phyloP scores from a whole-genome alignment of 2,888 invertebrate genomes.

The Cryptus armator region DNA sequence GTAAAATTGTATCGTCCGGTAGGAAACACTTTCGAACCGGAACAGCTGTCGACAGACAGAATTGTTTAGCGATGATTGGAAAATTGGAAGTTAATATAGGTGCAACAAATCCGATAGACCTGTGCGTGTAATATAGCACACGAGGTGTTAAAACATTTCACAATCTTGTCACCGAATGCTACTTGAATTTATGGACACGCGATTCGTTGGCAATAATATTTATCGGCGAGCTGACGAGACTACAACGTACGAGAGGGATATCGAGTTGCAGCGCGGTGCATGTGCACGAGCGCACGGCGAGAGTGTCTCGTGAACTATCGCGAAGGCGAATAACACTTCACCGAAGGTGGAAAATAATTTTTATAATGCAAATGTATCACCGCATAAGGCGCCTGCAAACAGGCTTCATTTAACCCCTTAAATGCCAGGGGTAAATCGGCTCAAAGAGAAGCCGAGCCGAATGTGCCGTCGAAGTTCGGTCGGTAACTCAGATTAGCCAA shows the following conservation, averaged over 20 bases:
- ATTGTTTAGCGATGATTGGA: slow-evolving; percentile 18
- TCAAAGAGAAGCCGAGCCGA: not conserved
- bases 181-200: slow-evolving; percentile 48
- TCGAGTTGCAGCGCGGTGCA: slow-evolving; percentile 23
- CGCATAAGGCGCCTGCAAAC: not conserved
- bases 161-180: slow-evolving; percentile 60
- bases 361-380: no score
- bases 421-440: slow-evolving; percentile 16
- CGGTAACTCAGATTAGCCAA: no score
- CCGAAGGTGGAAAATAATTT: not conserved
- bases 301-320: slow-evolving; percentile 1
- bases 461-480: no score
- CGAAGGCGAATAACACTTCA: slow-evolving; percentile 4
- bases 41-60: not conserved
- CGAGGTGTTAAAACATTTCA: slow-evolving; percentile 57
- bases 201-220: slow-evolving; percentile 50
- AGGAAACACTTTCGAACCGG: slow-evolving; percentile 21
- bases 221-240: slow-evolving; percentile 26
- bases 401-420: not conserved
- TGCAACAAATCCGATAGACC: slow-evolving; percentile 8
- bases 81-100: slow-evolving; percentile 10
- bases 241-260: slow-evolving; percentile 11
- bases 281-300: not conserved
- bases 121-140: slow-evolving; percentile 28
- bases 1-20: not conserved